Evolutionary conservation across 2,797 vertebrate species (phyloP), one percentile per base, ranked within the genome.

Genomic region (Acrossocheilus fasciatus): DNA sequence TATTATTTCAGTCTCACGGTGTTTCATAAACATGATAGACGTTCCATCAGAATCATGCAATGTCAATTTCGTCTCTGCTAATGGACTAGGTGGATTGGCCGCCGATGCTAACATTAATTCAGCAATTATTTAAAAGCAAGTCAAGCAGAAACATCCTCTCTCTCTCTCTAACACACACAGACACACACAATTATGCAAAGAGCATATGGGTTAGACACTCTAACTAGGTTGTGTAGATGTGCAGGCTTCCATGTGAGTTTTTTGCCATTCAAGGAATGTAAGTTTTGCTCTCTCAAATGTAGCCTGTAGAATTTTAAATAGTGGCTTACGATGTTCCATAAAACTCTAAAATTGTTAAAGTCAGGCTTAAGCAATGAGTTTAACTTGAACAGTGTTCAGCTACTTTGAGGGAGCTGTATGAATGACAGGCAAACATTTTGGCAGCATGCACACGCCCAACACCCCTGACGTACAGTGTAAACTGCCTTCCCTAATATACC

Each of bases 111-210:
- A 83, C 88, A 91, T 88, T 91, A 90, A 89, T 90, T 91, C 88
- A 89, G 87, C 82, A 90, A 90, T 89, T 86, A 87, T 91, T 91
- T 87, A 83, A 88, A 87, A 87, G 89, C 79, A 90, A 89, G 86
- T 90, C 76, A 88, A 88, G 88, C 89, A 90, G 88, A 91, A 89
- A 81, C 68, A 83, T 82, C 81, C 89, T 80, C 76, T 72, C 81
- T 77, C 81, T 77, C 69, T 75, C 86, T 83, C 50, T 82, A 47
- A 66, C 57, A 83, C 75, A 81, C 80, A 54, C 83, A 82, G 72
- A 15, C 57, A 76, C 82, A 86, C 85, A 83, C 75, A 87, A 86
- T 83, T 87, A 84, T 79, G 82, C 81, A 87, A 83, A 87, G 81
- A 83, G 74, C 81, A 83, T 84, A 83, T 87, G 86, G 34, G 82